These are phyloP conservation scores for Varecia variegata DNA, from an alignment of 2,797 vertebrate species.

Conservation along the genomic window DNA sequence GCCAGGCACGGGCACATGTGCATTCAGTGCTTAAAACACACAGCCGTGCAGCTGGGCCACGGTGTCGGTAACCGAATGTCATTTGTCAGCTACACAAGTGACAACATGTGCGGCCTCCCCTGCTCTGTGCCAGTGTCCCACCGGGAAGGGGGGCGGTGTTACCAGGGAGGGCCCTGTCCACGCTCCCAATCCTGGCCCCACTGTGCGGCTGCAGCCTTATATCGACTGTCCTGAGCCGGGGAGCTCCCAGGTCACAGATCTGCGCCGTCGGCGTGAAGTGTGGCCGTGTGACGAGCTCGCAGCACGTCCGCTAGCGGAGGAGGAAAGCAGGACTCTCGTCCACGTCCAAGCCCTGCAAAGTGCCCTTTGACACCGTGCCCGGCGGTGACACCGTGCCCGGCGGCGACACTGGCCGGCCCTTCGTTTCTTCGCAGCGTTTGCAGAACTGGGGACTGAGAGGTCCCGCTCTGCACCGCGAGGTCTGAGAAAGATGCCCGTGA, in stretches of 20 bases:
- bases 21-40: fast-evolving
- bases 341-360: neutral
- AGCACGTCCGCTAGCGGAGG: neutral
- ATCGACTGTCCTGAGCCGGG: neutral
- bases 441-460: no score
- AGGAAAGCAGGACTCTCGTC: neutral
- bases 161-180: no score
- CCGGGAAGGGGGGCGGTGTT: fast-evolving
- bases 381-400: no score
- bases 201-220: fast-evolving
- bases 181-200: neutral
- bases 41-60: neutral
- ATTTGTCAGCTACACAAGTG: fast-evolving
- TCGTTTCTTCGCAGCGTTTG: fast-evolving
- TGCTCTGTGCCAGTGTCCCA: fast-evolving
- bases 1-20: neutral
- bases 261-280: fast-evolving
- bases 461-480: fast-evolving
- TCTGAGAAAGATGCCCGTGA: neutral
- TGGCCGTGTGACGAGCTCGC: neutral
- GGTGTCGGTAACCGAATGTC: fast-evolving
- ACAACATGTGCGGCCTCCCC: neutral
- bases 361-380: fast-evolving
- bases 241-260: neutral
- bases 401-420: neutral